Evolutionary conservation across 2,797 vertebrate species (phyloP), one percentile per base, ranked within the genome.

Genomic region (Scomberomorus guttatus): DNA sequence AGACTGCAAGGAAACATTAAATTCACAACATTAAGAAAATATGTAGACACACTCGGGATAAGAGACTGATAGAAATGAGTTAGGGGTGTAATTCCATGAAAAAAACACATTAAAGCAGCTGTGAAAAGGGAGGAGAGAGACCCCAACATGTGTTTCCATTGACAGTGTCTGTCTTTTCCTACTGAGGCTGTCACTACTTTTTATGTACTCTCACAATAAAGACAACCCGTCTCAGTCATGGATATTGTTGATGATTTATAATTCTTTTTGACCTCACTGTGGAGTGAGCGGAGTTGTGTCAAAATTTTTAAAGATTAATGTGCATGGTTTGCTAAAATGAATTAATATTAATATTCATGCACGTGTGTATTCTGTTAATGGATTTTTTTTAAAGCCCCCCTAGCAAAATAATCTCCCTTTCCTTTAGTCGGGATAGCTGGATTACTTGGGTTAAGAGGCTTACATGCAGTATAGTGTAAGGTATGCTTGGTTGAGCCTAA

Each of bases 381-480:
- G 2, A 11, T 46, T n/a, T 1, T 6, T 64, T 39, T 13, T 3
- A 14, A 80, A 78, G 46, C 8, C 4, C 58, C n/a, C 27, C 13
- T 18, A 15, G 24, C 17, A 17, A 64, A 63, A 37, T 37, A 46
- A 57, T 18, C 34, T 34, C 42, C 32, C 37, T 60, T 42, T 63
- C 15, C 11, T 20, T 48, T 27, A 25, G 22, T 71, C 18, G 34
- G 63, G 46, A 20, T 44, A n/a, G 25, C 11, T 75, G 18, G 37
- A 68, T 58, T 63, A 70, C 27, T 72, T 62, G 2, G n/a, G 6
- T 58, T 81, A 63, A 75, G 59, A 57, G n/a, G 59, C 2, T 80
- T 60, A 39, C 39, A 37, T 5, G n/a, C 3, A 51, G 0, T 9
- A 39, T 11, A 55, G 32, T 51, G 12, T 44, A 57, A 6, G 2